phyloP scores from a whole-genome alignment of 2,113 vertebrate species.

The Meleagris gallopavo region DNA sequence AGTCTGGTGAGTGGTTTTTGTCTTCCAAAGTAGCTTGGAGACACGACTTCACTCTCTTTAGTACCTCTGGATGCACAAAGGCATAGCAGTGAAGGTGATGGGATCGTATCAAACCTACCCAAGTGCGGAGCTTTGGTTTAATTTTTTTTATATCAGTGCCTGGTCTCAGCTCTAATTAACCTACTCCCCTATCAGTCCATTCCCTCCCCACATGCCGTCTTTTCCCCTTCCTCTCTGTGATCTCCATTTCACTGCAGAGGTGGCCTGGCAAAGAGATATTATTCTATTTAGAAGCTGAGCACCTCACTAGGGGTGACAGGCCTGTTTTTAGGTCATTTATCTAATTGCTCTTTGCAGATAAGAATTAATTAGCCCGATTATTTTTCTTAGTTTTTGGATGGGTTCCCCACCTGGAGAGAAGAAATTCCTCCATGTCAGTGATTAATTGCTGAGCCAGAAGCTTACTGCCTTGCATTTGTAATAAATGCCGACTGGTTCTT shows the following conservation, averaged over 20 bases:
- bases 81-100: conserved; percentile 33
- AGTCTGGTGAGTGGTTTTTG: background rate
- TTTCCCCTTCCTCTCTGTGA: conserved; percentile 74
- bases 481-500: conserved; percentile 80
- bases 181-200: conserved; percentile 76
- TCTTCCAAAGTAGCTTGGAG: conserved; percentile 27
- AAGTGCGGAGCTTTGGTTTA: conserved; percentile 39
- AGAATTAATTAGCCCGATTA: conserved; percentile 99
- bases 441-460: conserved; percentile 94
- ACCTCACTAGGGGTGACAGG: conserved; percentile 93
- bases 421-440: conserved; percentile 94
- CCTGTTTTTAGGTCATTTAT: conserved; percentile 90
- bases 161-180: conserved; percentile 91
- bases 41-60: background rate
- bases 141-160: conserved; percentile 32
- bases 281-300: conserved; percentile 86
- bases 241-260: conserved; percentile 79
- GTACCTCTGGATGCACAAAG: background rate
- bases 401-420: conserved; percentile 96
- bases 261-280: conserved; percentile 82
- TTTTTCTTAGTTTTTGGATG: conserved; percentile 94
- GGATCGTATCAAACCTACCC: conserved; percentile 18
- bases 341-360: conserved; percentile 99
- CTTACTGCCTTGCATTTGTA: conserved; percentile 87
- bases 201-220: conserved; percentile 54